Percentiles rank a stretch among this genome's conserved stretches.
Evolutionary conservation across 2,113 vertebrate genomes (phyloP).

Genomic region (Arvicanthis niloticus): DNA sequence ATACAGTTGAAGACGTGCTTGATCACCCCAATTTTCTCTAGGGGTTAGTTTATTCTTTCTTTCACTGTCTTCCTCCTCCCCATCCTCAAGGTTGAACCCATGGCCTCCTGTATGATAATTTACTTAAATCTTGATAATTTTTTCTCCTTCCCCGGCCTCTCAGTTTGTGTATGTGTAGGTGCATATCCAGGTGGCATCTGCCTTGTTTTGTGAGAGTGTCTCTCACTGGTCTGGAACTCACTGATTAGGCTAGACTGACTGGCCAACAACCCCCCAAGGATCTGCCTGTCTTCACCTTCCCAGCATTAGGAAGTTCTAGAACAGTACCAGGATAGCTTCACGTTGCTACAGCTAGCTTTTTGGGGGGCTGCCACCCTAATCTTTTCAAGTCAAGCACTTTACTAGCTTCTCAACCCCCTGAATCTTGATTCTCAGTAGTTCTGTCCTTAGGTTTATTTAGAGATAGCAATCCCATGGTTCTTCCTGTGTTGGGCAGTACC

Average conservation of each 20-base stretch:
- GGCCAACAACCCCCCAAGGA: too few species aligned
- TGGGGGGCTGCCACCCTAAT: too few species aligned
- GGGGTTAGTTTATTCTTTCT: not conserved
- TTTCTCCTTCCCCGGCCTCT: not conserved
- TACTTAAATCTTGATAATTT: not conserved
- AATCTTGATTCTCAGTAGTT: constrained; percentile 1
- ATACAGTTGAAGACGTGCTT: not conserved
- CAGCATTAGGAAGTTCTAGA: too few species aligned
- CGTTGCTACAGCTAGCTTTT: too few species aligned
- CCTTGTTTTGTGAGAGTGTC: not conserved
- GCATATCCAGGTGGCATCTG: not conserved
- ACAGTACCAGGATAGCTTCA: not conserved
- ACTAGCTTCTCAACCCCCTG: not conserved
- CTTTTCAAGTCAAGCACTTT: not conserved
- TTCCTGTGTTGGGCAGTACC: not conserved
- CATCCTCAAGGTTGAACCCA: not conserved
- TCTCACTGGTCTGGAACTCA: not conserved
- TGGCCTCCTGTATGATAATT: not conserved
- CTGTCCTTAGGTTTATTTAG: not conserved
- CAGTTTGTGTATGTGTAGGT: not conserved
- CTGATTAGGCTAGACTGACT: not conserved
- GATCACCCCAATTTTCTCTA: not conserved
- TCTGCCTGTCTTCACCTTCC: not conserved
- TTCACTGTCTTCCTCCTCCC: not conserved
- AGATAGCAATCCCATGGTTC: not conserved